These are phyloP conservation scores for Papilio aristodemus DNA, from an alignment of 1,140 invertebrate genomes.

Conservation along the genomic window DNA sequence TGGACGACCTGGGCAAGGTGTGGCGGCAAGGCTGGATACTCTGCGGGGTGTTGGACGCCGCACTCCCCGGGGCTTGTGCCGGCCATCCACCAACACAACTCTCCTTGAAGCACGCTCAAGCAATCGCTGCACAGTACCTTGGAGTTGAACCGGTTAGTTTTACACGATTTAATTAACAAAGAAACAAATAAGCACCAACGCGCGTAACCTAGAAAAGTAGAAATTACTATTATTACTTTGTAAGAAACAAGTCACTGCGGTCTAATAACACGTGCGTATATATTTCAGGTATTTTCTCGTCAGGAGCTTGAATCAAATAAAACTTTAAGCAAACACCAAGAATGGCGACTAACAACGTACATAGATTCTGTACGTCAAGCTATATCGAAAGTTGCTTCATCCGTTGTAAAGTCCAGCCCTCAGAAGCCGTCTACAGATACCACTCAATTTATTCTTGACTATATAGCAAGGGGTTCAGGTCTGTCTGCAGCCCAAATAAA, in stretches of 20 bases:
- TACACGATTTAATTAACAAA: not conserved
- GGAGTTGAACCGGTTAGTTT: conserved; percentile 79
- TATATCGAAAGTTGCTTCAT: conserved; percentile 69
- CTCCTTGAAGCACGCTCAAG: conserved; percentile 80
- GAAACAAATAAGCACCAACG: not conserved
- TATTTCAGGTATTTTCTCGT: conserved; percentile 79
- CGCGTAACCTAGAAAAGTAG: no score
- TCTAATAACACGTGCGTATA: not conserved
- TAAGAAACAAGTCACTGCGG: not conserved
- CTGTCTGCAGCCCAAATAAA: conserved; percentile 79
- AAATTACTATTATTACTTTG: no score
- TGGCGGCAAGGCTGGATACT: conserved; percentile 82
- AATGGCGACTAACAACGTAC: conserved; percentile 79
- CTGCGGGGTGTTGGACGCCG: conserved; percentile 80
- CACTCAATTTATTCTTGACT: conserved; percentile 75
- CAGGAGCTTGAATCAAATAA: conserved; percentile 76
- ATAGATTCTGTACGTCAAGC: conserved; percentile 72
- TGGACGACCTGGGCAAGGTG: conserved; percentile 69
- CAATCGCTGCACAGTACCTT: conserved; percentile 81
- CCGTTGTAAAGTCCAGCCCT: conserved; percentile 61
- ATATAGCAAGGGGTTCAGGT: conserved; percentile 81
- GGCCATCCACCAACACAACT: conserved; percentile 79
- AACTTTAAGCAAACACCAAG: conserved; percentile 74
- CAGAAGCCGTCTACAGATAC: conserved; percentile 57
- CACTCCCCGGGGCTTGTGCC: conserved; percentile 80